Evolutionary conservation across 2,888 invertebrate species (phyloP).

Genomic region (Marronus borbonicus): DNA sequence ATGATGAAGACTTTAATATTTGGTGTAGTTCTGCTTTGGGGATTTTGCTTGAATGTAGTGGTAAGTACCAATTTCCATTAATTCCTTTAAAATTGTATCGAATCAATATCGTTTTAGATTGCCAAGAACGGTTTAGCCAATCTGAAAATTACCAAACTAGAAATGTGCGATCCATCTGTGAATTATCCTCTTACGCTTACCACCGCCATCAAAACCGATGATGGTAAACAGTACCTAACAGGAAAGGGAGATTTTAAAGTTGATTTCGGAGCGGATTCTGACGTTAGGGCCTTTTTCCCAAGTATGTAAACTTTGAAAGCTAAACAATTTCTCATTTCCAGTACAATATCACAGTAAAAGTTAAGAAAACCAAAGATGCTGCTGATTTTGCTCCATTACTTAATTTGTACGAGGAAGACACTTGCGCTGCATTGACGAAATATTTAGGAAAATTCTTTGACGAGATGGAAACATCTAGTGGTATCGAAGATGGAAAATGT

Average conservation of each 20-base stretch:
- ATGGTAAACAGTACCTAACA: conserved; percentile 38
- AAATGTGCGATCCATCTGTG: conserved; percentile 44
- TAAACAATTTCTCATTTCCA: conserved; percentile 4
- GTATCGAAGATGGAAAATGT: conserved; percentile 50
- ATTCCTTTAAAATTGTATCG: too few relatives aligned
- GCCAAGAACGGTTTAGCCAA: conserved; percentile 34
- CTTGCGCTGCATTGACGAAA: conserved; percentile 49
- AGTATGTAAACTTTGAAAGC: not conserved
- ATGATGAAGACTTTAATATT: too few relatives aligned
- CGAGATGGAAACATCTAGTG: conserved; percentile 49
- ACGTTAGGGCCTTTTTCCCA: conserved; percentile 20
- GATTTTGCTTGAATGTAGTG: too few relatives aligned
- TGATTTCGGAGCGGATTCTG: conserved; percentile 46
- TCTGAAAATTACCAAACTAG: conserved; percentile 48
- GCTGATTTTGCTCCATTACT: conserved; percentile 36
- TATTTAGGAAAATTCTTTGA: conserved; percentile 51
- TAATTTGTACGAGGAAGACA: conserved; percentile 44
- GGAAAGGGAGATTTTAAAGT: conserved; percentile 40
- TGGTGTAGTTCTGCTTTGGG: too few relatives aligned
- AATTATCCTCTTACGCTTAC: conserved; percentile 40
- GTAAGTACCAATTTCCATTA: too few relatives aligned
- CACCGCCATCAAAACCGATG: conserved; percentile 19
- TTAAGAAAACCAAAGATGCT: conserved; percentile 46
- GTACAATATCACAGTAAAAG: conserved; percentile 40
- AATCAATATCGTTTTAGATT: conserved; percentile 3